Base-by-base conservation (phyloP, 2,113 vertebrate genomes). In the Gymnocephalus cernua region DNA sequence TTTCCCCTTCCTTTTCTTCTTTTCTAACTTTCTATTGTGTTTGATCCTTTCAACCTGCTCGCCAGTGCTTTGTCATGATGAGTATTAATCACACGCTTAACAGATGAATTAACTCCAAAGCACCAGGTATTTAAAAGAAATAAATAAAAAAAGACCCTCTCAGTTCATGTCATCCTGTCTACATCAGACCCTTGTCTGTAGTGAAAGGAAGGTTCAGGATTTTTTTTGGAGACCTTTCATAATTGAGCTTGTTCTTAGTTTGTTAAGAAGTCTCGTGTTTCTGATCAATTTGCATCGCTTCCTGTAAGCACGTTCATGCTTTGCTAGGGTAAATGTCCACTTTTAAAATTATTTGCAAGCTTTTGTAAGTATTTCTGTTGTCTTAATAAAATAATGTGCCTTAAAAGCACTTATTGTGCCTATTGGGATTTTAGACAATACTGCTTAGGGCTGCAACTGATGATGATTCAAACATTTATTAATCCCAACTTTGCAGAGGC, bases 51-150 rank as follows among this genome's bases (percentile, higher is more conserved):
- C 80, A 81, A 94, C 93, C 86, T 23, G 86, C 93, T 95, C 90
- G 91, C 93, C 91, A 79, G 91, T 88, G 93, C 94, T 95, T 95
- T 94, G 91, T 93, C 93, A 93, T 93, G 94, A 93, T 93, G 93
- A 94, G 83, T 95, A 86, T 90, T 93, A 87, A 80, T 94, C 91
- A 89, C 92, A 48, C 87, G 50, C 92, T 89, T 91, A 95, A 91
- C 91, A 95, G 92, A 92, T 93, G 91, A 92, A 90, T 93, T 85
- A 72, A 86, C 90, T 74, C 59, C 87, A 87, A 91, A 94, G 87
- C 88, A 83, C 72, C 93, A 96, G 95, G 94, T 96, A 95, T 95
- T 95, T 92, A 74, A 87, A 90, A 86, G 9, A 50, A 18, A 10
- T 10, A 9, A 3, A 35, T 9, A 69, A n/a, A 62, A 82, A 77